phyloP scores from a whole-genome alignment of 2,888 invertebrate genomes.

The Epistrophe eligans region DNA sequence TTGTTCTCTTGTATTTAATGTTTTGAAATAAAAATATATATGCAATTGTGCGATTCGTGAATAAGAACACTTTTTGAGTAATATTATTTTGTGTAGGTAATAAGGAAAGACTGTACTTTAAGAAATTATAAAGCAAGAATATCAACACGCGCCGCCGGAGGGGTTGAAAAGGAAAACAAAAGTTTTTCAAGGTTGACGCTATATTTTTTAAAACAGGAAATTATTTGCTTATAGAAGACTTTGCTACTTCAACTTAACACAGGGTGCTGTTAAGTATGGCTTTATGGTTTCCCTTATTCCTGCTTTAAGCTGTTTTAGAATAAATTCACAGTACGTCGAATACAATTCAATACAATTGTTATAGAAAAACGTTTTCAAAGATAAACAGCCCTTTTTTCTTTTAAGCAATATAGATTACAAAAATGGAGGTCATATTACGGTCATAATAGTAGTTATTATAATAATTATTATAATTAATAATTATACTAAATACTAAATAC shows the following conservation, averaged over 20 bases:
- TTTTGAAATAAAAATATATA: slow-evolving; percentile 3
- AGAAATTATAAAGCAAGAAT: slow-evolving; percentile 23
- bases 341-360: too few relatives aligned
- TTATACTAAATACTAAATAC: too few relatives aligned
- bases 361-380: too few relatives aligned
- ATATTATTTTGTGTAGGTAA: slow-evolving; percentile 37
- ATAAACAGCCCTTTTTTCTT: too few relatives aligned
- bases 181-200: slow-evolving; percentile 46
- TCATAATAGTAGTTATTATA: too few relatives aligned
- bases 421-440: too few relatives aligned
- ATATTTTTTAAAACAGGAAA: slow-evolving; percentile 10
- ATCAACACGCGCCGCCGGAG: slow-evolving; percentile 55
- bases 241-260: not conserved
- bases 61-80: slow-evolving; percentile 17
- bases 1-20: slow-evolving; percentile 14
- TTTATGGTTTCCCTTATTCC: not conserved
- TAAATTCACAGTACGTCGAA: too few relatives aligned
- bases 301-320: too few relatives aligned
- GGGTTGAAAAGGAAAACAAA: not conserved
- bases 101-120: slow-evolving; percentile 56
- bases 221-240: not conserved
- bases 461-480: too few relatives aligned
- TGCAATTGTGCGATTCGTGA: not conserved
- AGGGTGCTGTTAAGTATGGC: not conserved
- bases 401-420: too few relatives aligned